Conservation (phyloP, 2,113 vertebrate genomes). For the Tragelaphus buxtoni region DNA sequence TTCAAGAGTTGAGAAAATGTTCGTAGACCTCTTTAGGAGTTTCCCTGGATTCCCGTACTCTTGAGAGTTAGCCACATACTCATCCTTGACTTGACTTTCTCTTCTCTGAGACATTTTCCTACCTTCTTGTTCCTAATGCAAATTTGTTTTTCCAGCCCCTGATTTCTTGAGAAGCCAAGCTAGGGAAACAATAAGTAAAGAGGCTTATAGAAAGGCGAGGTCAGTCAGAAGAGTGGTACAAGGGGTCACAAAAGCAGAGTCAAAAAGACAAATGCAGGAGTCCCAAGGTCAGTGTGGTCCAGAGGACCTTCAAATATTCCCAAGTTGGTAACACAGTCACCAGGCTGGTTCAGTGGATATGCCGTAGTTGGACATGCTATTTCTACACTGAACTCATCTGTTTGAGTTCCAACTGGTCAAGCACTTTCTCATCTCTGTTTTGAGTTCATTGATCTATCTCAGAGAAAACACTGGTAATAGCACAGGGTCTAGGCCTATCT, state of each 20-base stretch:
- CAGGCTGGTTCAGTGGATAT: background rate
- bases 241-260: background rate
- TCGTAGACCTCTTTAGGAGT: background rate
- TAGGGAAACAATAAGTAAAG: background rate
- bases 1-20: background rate
- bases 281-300: background rate
- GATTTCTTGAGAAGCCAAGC: background rate
- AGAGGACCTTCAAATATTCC: background rate
- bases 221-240: background rate
- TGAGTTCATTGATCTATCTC: too few relatives aligned
- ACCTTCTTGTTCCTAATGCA: background rate
- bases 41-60: background rate
- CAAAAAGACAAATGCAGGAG: background rate
- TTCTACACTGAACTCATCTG: background rate
- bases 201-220: background rate
- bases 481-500: too few relatives aligned
- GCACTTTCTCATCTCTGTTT: background rate
- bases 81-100: background rate
- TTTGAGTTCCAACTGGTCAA: too few relatives aligned
- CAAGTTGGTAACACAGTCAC: background rate
- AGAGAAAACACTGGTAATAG: background rate
- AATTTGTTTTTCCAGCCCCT: background rate
- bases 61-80: background rate
- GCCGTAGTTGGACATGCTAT: fast-evolving
- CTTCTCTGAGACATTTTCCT: background rate